Conservation (phyloP, 2,113 vertebrate species). For the Piaya cayana region DNA sequence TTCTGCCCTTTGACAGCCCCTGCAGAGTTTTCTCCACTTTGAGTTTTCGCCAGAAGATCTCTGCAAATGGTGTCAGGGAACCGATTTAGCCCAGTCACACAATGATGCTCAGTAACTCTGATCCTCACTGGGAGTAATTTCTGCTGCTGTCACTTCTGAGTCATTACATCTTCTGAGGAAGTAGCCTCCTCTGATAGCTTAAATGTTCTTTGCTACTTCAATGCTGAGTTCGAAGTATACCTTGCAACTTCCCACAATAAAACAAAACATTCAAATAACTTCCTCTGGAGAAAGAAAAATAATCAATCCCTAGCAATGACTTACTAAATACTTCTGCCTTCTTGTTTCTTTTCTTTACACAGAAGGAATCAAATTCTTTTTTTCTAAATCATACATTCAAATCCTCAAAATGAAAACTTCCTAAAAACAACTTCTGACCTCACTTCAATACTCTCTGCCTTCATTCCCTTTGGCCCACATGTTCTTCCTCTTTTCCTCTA, state of each 20-base stretch:
- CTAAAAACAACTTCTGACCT: background rate
- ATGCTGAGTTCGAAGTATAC: background rate
- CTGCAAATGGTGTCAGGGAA: background rate
- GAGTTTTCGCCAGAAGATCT: background rate
- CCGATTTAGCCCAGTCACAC: background rate
- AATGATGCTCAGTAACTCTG: background rate
- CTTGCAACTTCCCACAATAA: background rate
- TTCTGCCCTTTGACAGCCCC: background rate
- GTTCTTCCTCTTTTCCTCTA: background rate
- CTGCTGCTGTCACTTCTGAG: background rate
- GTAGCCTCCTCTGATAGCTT: background rate
- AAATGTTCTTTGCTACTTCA: background rate
- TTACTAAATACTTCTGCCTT: background rate
- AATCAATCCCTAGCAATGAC: background rate
- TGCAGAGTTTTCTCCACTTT: background rate
- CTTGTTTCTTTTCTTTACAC: background rate
- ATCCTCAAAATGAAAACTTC: background rate
- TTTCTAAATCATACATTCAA: background rate
- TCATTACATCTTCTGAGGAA: background rate
- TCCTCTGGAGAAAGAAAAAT: background rate
- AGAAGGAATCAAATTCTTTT: background rate
- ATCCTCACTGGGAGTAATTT: background rate
- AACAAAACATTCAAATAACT: background rate
- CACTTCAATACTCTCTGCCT: background rate
- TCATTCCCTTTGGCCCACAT: background rate